Percentiles rank a stretch among this genome's conserved stretches.
phyloP scores from a whole-genome alignment of 2,113 vertebrate species.

The Muntiacus reevesi region DNA sequence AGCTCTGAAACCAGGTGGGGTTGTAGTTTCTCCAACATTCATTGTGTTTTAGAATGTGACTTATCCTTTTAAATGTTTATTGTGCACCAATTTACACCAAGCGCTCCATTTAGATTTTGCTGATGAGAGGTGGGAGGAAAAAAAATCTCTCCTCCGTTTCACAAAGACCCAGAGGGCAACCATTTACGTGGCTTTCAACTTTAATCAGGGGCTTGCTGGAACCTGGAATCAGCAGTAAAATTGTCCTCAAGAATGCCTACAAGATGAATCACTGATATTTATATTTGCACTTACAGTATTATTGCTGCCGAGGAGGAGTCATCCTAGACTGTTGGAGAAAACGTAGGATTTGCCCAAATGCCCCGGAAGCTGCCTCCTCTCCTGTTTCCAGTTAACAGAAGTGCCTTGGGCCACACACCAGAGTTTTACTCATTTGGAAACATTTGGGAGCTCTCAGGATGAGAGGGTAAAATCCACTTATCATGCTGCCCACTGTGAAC shows the following conservation, averaged over 20 bases:
- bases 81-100: constrained; percentile 56
- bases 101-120: constrained; percentile 72
- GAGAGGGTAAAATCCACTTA: neutral
- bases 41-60: constrained; percentile 57
- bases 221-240: constrained; percentile 25
- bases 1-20: neutral
- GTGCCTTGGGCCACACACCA: accelerated
- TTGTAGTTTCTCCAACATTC: neutral
- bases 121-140: constrained; percentile 32
- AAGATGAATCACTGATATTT: neutral
- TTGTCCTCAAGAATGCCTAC: constrained; percentile 12
- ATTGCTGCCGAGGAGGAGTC: neutral
- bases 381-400: accelerated
- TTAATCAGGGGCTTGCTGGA: constrained; percentile 66
- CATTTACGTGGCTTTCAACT: constrained; percentile 61
- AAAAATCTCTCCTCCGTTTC: constrained; percentile 57
- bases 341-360: neutral
- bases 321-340: neutral
- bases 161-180: constrained; percentile 42
- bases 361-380: too few relatives aligned
- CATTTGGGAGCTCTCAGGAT: neutral
- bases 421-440: neutral
- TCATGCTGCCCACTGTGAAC: accelerated
- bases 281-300: neutral
- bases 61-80: constrained; percentile 65